phyloP scores from a whole-genome alignment of 2,888 invertebrate genomes.

The Adela reaumurella region DNA sequence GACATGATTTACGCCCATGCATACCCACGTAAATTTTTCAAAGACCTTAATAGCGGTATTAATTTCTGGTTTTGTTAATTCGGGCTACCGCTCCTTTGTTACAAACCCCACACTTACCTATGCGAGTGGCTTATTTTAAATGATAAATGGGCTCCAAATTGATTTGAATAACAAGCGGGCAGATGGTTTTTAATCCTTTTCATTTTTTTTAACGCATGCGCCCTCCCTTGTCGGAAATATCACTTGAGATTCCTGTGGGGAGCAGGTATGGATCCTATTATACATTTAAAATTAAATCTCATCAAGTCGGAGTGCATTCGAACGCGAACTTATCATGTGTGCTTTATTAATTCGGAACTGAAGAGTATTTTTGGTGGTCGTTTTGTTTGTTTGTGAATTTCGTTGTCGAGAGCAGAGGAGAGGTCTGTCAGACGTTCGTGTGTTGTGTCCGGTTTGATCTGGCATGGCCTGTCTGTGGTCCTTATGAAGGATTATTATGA shows the following conservation, averaged over 20 bases:
- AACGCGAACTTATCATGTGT: neutral
- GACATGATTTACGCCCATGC: neutral
- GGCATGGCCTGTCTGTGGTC: no score
- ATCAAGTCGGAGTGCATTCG: neutral
- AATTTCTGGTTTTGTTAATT: conserved; percentile 44
- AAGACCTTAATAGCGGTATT: conserved; percentile 13
- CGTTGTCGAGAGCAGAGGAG: neutral
- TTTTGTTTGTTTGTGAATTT: neutral
- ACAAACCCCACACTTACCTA: conserved; percentile 49
- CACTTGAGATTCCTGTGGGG: conserved; percentile 41
- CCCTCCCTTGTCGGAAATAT: conserved; percentile 54
- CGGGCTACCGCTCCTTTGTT: conserved; percentile 46
- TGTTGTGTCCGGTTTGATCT: neutral
- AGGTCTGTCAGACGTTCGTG: neutral
- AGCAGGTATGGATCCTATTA: conserved; percentile 34
- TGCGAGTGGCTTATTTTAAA: conserved; percentile 50
- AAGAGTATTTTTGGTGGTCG: neutral
- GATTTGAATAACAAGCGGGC: conserved; percentile 57
- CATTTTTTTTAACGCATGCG: conserved; percentile 56
- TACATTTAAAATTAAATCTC: conserved; percentile 14
- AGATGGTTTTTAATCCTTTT: conserved; percentile 58
- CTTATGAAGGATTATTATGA: no score
- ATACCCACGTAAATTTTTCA: neutral
- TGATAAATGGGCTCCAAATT: conserved; percentile 55
- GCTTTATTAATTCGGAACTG: neutral